These are phyloP conservation scores for Teleiodes luculella DNA, from an alignment of 2,888 invertebrate species.

Conservation along the genomic window DNA sequence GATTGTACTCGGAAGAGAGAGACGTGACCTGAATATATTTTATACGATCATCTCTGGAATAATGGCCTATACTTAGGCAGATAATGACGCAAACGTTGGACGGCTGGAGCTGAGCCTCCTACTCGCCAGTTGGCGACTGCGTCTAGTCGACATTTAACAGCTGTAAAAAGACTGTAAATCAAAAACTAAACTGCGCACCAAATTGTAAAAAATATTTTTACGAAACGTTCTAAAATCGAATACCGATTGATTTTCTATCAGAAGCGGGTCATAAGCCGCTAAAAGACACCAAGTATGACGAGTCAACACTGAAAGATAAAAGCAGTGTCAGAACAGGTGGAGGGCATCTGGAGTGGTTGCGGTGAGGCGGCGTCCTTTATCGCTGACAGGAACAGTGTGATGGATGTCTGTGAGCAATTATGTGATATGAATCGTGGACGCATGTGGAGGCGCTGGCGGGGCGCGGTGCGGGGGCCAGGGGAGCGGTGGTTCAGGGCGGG, in stretches of 20 bases:
- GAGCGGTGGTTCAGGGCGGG: conserved; percentile 4
- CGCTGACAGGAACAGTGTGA: not conserved
- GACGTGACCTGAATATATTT: not conserved
- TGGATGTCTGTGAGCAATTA: conserved; percentile 4
- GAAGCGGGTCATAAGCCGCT: conserved; percentile 18
- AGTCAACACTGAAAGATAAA: no score
- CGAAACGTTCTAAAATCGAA: conserved; percentile 28
- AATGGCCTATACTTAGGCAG: not conserved
- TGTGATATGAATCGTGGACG: conserved; percentile 4
- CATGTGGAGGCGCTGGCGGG: not conserved
- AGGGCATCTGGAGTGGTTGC: not conserved
- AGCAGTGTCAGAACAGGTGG: not conserved
- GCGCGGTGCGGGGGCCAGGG: not conserved
- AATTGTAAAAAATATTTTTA: conserved; percentile 27
- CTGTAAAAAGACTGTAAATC: no score
- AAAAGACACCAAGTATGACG: not conserved
- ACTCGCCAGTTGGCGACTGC: not conserved
- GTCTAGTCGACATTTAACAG: not conserved
- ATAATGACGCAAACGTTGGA: not conserved
- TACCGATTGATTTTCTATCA: conserved; percentile 32
- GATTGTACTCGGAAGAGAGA: not conserved
- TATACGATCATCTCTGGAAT: conserved; percentile 1
- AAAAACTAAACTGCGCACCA: conserved; percentile 2
- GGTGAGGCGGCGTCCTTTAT: not conserved
- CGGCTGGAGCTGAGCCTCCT: not conserved